Base-by-base conservation (phyloP, 1,140 invertebrate species). In the Zeugodacus cucurbitae region DNA sequence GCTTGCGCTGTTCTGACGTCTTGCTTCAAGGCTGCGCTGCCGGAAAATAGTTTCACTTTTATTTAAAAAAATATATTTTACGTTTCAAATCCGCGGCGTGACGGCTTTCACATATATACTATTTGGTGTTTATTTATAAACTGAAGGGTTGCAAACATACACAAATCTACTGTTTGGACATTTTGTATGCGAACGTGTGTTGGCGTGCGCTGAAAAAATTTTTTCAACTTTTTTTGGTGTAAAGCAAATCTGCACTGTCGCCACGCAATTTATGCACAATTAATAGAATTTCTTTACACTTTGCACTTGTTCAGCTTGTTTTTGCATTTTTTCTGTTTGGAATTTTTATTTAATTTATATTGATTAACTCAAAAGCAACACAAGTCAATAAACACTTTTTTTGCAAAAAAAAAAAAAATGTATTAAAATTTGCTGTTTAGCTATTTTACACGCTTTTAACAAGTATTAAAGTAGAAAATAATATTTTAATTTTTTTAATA, bases 11-110 rank as follows among this genome's bases (percentile, higher is more conserved):
- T 14, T 48, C 41, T 14, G 11, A 26, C 44, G 74, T 20, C 48
- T 48, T 82, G 74, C 11, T 82, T 48, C 74, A 82, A 82, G 74
- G 74, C 41, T 82, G 41, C 74, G 41, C 7, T 8, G 20, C 7
- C 22, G 20, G 74, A 82, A 82, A 82, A 26, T 26, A 44, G 4
- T 82, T 82, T 82, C 74, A 82, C 74, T 82, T 82, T 82, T 82
- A 82, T n/a, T 29, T 17, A n/a, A 54, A 22, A 82, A 82, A 26
- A 26, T 4, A 54, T 4, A 26, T 20, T n/a, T 82, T 82, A 37
- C 34, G 67, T 34, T 67, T 34, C 5, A 67, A 67, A 67, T 74
- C 41, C 34, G 32, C 64, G 20, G n/a, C 29, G 34, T 34, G 10
- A 34, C 64, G 14, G 64, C 29, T 2, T 22, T 20, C n/a, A n/a